Evolutionary conservation across 2,113 vertebrate genomes (phyloP).

Genomic region (Sturnira hondurensis): DNA sequence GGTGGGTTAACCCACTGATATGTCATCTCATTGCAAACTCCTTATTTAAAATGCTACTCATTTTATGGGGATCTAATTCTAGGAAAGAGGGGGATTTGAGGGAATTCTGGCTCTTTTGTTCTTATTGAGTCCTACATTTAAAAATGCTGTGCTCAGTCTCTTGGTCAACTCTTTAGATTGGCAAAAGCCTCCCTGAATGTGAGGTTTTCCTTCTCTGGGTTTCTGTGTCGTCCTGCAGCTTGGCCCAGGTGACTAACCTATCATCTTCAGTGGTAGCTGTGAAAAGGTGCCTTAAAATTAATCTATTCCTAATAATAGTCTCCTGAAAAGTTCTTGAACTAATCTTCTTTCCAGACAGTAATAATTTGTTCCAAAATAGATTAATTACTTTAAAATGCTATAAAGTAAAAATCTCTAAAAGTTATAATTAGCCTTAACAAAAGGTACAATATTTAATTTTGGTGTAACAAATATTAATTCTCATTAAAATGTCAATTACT

Average conservation of each 20-base stretch:
- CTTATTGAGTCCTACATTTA: not conserved
- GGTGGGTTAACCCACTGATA: not conserved
- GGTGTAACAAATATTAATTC: not conserved
- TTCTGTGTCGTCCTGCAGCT: not conserved
- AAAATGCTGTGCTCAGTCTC: not conserved
- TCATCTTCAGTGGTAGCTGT: not conserved
- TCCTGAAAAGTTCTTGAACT: not conserved
- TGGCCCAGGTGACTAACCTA: not conserved
- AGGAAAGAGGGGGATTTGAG: not conserved
- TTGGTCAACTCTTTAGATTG: not conserved
- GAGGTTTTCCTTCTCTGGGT: not conserved
- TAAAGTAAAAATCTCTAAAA: not conserved
- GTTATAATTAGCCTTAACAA: not conserved
- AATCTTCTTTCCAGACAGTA: not conserved
- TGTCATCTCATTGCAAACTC: not conserved
- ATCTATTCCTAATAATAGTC: not conserved
- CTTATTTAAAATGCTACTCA: not conserved
- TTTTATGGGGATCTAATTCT: not conserved
- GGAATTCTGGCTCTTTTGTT: not conserved
- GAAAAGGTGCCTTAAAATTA: not conserved
- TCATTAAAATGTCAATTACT: not conserved
- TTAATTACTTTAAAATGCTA: not conserved
- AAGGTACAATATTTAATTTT: not conserved
- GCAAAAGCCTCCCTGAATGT: not conserved
- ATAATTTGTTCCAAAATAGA: constrained; percentile 10